These are phyloP conservation scores for Hippocampus barbouri DNA, from an alignment of 2,113 vertebrate species.

Conservation along the genomic window DNA sequence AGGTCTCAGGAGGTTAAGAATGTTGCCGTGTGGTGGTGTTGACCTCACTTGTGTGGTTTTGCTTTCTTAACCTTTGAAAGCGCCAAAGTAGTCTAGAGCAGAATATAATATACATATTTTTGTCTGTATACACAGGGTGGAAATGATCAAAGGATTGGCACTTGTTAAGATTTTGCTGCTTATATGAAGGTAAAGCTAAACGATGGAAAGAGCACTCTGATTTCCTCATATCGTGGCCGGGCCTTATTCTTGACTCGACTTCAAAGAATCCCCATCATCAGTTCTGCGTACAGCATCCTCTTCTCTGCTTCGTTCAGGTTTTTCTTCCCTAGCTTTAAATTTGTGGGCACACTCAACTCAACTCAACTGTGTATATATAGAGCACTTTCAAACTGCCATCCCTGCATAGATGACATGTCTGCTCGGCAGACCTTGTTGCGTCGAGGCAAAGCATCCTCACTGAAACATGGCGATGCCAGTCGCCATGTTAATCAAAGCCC, in stretches of 20 bases:
- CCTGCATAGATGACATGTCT: too few relatives aligned
- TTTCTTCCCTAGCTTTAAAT: neutral
- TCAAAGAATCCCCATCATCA: neutral
- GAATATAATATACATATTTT: constrained; percentile 22
- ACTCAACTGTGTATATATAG: too few relatives aligned
- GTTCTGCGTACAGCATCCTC: neutral
- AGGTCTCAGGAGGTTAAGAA: constrained; percentile 10
- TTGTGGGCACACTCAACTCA: neutral
- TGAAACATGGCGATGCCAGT: neutral
- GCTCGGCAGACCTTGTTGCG: neutral
- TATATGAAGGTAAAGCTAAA: constrained; percentile 60
- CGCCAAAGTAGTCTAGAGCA: constrained; percentile 8
- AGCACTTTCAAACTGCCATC: too few relatives aligned
- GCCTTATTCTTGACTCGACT: neutral
- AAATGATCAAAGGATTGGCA: constrained; percentile 57
- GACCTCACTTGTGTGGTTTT: constrained; percentile 17
- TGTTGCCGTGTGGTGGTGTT: neutral
- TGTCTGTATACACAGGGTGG: constrained; percentile 64
- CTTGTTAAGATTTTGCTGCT: constrained; percentile 67
- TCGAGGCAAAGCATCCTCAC: too few relatives aligned
- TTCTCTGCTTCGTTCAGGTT: neutral
- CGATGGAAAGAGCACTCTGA: neutral
- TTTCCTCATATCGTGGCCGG: neutral
- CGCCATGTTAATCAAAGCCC: neutral
- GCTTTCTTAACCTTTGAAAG: constrained; percentile 2